Evolutionary conservation across 2,888 invertebrate genomes (phyloP).

Genomic region (Cheilosia impressa): DNA sequence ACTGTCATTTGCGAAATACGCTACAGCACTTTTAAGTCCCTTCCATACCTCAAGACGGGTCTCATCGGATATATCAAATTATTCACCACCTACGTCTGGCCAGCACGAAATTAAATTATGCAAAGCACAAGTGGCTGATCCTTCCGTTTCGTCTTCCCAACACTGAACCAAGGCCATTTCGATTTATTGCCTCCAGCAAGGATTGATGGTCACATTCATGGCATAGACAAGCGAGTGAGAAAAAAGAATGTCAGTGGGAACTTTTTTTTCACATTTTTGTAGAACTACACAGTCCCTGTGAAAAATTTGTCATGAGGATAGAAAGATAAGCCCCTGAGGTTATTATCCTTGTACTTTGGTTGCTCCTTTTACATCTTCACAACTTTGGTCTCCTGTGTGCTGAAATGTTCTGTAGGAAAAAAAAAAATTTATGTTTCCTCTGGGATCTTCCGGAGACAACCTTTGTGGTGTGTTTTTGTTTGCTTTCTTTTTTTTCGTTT

Average conservation of each 20-base stretch:
- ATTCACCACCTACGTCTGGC: conserved; percentile 7
- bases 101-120: conserved; percentile 43
- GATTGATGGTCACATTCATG: conserved; percentile 55
- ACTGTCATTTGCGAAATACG: too few species aligned
- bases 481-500: neutral
- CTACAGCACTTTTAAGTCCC: too few species aligned
- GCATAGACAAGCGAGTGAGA: conserved; percentile 20
- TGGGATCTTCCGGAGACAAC: conserved; percentile 66
- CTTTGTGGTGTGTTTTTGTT: conserved; percentile 65
- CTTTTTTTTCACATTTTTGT: conserved; percentile 17
- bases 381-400: conserved; percentile 65
- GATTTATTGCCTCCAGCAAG: conserved; percentile 59
- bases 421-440: conserved; percentile 68
- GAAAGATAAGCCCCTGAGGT: conserved; percentile 62
- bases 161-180: conserved; percentile 43
- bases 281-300: conserved; percentile 50
- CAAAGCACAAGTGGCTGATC: conserved; percentile 44
- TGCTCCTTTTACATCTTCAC: conserved; percentile 68
- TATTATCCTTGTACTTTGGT: conserved; percentile 70
- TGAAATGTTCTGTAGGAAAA: conserved; percentile 61
- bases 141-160: conserved; percentile 9
- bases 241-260: conserved; percentile 51
- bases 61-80: conserved; percentile 30
- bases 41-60: neutral
- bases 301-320: conserved; percentile 62